Base-by-base conservation (phyloP, 1,140 invertebrate species). In the Drosophila bifasciata region DNA sequence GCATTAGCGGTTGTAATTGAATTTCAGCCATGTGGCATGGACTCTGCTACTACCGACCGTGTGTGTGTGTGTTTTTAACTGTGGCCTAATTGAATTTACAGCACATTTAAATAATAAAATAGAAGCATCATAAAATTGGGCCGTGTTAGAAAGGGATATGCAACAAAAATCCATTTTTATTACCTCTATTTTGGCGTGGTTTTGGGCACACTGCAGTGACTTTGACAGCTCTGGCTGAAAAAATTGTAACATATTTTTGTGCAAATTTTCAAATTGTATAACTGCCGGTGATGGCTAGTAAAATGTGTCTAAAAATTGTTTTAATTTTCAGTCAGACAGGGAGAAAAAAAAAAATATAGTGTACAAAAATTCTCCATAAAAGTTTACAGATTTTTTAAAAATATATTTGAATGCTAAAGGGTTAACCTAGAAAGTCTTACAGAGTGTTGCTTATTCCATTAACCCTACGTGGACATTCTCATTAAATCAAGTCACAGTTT, bases 1-100 rank as follows among this genome's bases (percentile, higher is more conserved):
- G 81, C 78, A 86, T 86, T 86, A 86, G 81, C 66, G 81, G 81
- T 86, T 83, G 74, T 86, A 86, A 86, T 86, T 86, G 83, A 86
- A 86, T 81, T 88, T 77, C 59, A 57, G 69, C 73, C 50, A 85
- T 70, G 66, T 66, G 49, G 25, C 60, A 77, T 66, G 45, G 62
- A 60, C 36, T 50, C 32, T 39, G 19, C 48, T 17, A 43, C 13
- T n/a, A n/a, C n/a, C n/a, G n/a, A n/a, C 17, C 19, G 2, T 8
- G 44, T 23, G 49, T 53, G 28, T 9, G 28, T 44, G n/a, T 45
- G 21, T 39, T 50, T 63, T 49, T 55, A 66, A 49, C 53, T 61
- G 46, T 40, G 46, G 64, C 51, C 57, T 88, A 83, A 88, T 86
- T 88, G 74, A 81, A 88, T 86, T 81, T 88, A 57, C 58, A 55